Evolutionary conservation across 2,113 vertebrate species (phyloP).

Genomic region (Aspidoscelis tigris): DNA sequence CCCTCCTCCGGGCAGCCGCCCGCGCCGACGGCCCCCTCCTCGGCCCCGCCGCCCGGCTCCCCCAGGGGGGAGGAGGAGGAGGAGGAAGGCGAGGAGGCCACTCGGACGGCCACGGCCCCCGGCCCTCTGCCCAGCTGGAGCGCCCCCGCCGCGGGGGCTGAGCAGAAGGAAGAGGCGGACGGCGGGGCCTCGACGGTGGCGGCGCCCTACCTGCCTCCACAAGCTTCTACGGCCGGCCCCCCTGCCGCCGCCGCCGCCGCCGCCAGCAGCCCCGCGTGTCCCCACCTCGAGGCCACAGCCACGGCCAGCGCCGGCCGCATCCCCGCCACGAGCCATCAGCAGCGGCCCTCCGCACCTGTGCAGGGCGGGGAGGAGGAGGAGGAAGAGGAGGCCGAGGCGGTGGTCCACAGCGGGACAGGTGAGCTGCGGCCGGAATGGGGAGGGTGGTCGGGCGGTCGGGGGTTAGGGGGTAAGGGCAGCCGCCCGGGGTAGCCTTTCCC

Average conservation of each 20-base stretch:
- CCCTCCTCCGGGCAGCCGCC: neutral
- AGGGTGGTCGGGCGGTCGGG: too few species aligned
- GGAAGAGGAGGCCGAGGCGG: neutral
- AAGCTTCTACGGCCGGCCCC: too few species aligned
- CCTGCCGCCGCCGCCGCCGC: neutral
- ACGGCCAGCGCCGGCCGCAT: neutral
- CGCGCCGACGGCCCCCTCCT: neutral
- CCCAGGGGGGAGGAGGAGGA: neutral
- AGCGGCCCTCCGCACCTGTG: neutral
- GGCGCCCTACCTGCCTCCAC: neutral
- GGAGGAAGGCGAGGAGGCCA: too few species aligned
- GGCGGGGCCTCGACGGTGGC: neutral
- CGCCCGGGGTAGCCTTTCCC: too few species aligned
- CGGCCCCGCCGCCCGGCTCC: neutral
- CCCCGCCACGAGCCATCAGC: too few species aligned
- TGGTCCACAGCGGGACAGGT: slow-evolving; percentile 12
- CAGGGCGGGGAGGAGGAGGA: neutral
- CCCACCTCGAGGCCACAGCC: neutral
- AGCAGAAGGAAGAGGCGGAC: neutral
- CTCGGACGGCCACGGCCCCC: neutral
- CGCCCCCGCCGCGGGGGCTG: neutral
- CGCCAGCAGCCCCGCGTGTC: neutral
- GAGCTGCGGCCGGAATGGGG: neutral
- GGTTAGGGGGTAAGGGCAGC: too few species aligned
- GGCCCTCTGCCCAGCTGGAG: neutral